Base-by-base conservation (phyloP, 2,113 vertebrate species). In the Morone saxatilis region DNA sequence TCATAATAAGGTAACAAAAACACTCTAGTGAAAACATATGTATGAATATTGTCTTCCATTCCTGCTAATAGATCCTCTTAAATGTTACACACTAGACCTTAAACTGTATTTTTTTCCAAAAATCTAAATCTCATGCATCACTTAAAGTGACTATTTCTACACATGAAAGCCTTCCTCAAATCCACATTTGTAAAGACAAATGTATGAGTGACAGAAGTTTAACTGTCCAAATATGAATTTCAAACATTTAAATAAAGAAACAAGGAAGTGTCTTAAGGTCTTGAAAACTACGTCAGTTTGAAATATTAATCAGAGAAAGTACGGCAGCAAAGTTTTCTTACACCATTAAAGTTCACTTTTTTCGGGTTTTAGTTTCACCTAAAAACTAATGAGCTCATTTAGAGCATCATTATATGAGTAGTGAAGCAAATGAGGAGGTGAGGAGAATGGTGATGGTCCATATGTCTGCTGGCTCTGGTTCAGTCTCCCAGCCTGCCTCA, bases 371-470 rank as follows among this genome's bases (percentile, higher is more conserved):
- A 59, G 12, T 19, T 57, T 65, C 13, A 59, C 65, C 1, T 2
- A 59, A 71, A 65, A 4, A n/a, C 76, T 60, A 78, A 81, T 31
- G 67, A 85, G 79, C 75, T 57, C 51, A 69, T 83, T 80, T 75
- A 75, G 41, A 74, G 41, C 43, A 20, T 81, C 69, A 75, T 86
- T 83, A 62, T 71, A 77, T 47, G 40, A 59, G 31, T 48, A 59
- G 47, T 76, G 78, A 61, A 78, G 81, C 74, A 86, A 60, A 78
- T 7, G 51, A 74, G 69, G 73, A 76, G 66, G 65, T 61, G 65
- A 82, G 22, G 22, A 69, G 16, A 65, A 74, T 2, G 59, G 36
- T 61, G 67, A 72, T 36, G 63, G 45, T 59, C 62, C 67, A 56
- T 73, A 69, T 76, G 71, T 68, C 76, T 79, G 56, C 67, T 57